Conservation (phyloP, 2,113 vertebrate genomes). For the Stigmatopora argus region DNA sequence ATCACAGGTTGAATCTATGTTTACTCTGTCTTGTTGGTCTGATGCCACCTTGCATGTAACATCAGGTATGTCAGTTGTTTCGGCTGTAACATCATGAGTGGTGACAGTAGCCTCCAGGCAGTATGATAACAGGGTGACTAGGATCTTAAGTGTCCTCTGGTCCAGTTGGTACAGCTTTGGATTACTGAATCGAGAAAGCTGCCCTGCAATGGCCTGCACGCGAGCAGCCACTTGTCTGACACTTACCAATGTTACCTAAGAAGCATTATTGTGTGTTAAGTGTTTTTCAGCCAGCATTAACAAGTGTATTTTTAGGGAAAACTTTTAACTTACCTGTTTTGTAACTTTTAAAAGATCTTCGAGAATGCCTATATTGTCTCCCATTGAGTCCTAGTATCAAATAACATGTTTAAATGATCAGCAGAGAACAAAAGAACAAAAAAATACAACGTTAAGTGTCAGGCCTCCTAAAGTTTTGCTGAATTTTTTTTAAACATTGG, state of each 20-base stretch:
- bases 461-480: not conserved
- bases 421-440: not conserved
- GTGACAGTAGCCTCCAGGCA: constrained; percentile 48
- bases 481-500: no score
- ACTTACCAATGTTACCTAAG: constrained; percentile 61
- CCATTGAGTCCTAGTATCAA: constrained; percentile 55
- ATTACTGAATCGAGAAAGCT: constrained; percentile 6
- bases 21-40: not conserved
- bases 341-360: constrained; percentile 63
- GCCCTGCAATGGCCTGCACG: constrained; percentile 31
- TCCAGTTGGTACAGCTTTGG: constrained; percentile 16
- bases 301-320: not conserved
- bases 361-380: constrained; percentile 59
- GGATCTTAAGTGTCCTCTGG: constrained; percentile 17
- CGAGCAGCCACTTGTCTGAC: constrained; percentile 44
- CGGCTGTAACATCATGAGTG: not conserved
- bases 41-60: not conserved
- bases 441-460: not conserved
- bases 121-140: constrained; percentile 62
- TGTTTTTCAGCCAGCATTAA: not conserved
- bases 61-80: not conserved
- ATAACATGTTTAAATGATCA: not conserved
- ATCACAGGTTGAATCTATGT: not conserved
- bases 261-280: not conserved
- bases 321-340: constrained; percentile 59